Evolutionary conservation across 2,113 vertebrate species (phyloP), one percentile per base, ranked within the genome.

Genomic region (Alethe diademata): DNA sequence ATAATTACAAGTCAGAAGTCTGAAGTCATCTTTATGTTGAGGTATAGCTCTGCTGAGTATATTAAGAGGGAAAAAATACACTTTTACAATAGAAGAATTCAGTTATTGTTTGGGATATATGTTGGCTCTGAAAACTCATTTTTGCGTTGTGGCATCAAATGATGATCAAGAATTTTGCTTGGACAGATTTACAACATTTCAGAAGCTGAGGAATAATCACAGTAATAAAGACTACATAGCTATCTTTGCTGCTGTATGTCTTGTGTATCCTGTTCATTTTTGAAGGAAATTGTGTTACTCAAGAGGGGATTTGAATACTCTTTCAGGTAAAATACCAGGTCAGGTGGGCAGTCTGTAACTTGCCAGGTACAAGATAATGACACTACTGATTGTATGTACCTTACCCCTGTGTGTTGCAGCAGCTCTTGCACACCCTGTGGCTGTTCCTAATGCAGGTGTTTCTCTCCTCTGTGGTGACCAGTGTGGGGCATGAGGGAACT

Each of bases 341-440:
- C 31, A 73, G 17, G 28, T 69, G n/a, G 26, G 11, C 25, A 79
- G 61, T 38, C 38, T 62, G n/a, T 66, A 71, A 26, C 10, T 70
- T 56, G 24, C 61, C 28, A 54, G 45, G 35, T 38, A 25, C 7
- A 19, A 78, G 57, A 12, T 9, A 19, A 15, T 40, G n/a, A 6
- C 17, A 3, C 24, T 35, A 1, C 51, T 50, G 54, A 18, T 75
- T 2, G 2, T 23, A 1, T 1, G 28, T 76, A 20, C 14, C 45
- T 65, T 29, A 35, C 26, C 65, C 11, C 22, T 51, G 18, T 40
- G 58, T 28, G n/a, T 19, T 45, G 45, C 35, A 81, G 73, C 47
- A 73, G 48, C 61, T 91, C 72, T 60, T 61, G 54, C 31, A 50
- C 25, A 7, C n/a, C 24, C 2, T 23, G 8, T 54, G 60, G 14